Evolutionary conservation across 2,888 invertebrate species (phyloP).

Genomic region (Cotesia congregata): DNA sequence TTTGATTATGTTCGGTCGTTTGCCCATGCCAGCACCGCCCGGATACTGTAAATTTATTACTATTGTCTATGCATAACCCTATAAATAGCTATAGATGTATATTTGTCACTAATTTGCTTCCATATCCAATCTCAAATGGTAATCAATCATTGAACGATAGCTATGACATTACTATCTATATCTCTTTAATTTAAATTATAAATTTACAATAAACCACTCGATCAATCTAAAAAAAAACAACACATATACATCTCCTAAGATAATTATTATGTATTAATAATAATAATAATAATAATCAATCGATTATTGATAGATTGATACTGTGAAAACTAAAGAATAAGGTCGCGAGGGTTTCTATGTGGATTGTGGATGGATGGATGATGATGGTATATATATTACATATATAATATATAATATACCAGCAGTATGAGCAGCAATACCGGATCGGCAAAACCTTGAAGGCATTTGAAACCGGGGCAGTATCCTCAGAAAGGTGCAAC

Average conservation of each 20-base stretch:
- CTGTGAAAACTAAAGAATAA: constrained; percentile 2
- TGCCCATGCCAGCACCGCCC: constrained; percentile 40
- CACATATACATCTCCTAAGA: too few relatives aligned
- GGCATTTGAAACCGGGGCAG: constrained; percentile 67
- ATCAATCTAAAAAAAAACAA: too few relatives aligned
- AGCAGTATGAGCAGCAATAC: constrained; percentile 33
- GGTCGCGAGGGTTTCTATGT: constrained; percentile 8
- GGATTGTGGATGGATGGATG: constrained; percentile 38
- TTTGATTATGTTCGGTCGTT: constrained; percentile 44
- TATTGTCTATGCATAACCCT: constrained; percentile 10
- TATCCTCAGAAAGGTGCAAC: constrained; percentile 59
- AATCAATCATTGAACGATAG: constrained; percentile 17
- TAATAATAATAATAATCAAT: constrained; percentile 27
- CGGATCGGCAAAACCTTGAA: constrained; percentile 64
- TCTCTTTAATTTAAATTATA: too few relatives aligned
- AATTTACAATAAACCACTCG: too few relatives aligned
- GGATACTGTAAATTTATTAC: constrained; percentile 45
- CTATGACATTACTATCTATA: background rate
- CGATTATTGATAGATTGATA: constrained; percentile 16
- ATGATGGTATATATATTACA: too few relatives aligned
- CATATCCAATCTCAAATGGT: constrained; percentile 26
- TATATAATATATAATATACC: too few relatives aligned
- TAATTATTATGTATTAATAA: too few relatives aligned
- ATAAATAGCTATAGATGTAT: background rate
- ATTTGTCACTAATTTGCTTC: constrained; percentile 13